Conservation (phyloP, 2,797 vertebrate species). For the Chelmon rostratus region DNA sequence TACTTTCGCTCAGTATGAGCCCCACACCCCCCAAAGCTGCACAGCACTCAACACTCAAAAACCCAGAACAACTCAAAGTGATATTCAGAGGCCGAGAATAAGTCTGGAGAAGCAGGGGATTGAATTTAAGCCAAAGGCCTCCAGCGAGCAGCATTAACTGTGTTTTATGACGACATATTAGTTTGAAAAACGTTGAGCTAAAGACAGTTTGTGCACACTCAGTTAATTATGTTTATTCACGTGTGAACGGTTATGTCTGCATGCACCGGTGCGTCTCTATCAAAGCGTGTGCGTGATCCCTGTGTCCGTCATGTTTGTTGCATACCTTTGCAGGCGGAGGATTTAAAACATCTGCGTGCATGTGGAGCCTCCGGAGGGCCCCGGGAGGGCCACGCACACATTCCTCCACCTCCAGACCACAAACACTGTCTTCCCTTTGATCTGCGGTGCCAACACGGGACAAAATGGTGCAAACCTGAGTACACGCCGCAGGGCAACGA, state of each 20-base stretch:
- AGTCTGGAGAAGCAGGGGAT: conserved; percentile 29
- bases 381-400: conserved; percentile 11
- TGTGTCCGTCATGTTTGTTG: conserved; percentile 42
- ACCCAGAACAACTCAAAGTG: not conserved
- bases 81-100: not conserved
- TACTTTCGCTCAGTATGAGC: not conserved
- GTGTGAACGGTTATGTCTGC: conserved; percentile 34
- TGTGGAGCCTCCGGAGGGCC: conserved; percentile 22
- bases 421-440: conserved; percentile 58
- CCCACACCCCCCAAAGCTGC: not conserved
- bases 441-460: conserved; percentile 51
- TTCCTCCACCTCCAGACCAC: conserved; percentile 39
- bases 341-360: conserved; percentile 70
- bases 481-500: conserved; percentile 2
- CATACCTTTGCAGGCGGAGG: conserved; percentile 55
- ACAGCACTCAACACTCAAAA: not conserved
- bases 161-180: conserved; percentile 42
- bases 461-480: conserved; percentile 39
- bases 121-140: conserved; percentile 32
- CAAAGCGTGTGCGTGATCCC: not conserved
- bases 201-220: conserved; percentile 4
- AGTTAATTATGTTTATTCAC: conserved; percentile 33
- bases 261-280: too few relatives aligned
- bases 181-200: conserved; percentile 40
- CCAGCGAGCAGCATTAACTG: conserved; percentile 16